A percentile compares a stretch with the other conserved stretches of the same genome.
Evolutionary conservation across 2,113 vertebrate species (phyloP).

Genomic region (Cynocephalus volans): DNA sequence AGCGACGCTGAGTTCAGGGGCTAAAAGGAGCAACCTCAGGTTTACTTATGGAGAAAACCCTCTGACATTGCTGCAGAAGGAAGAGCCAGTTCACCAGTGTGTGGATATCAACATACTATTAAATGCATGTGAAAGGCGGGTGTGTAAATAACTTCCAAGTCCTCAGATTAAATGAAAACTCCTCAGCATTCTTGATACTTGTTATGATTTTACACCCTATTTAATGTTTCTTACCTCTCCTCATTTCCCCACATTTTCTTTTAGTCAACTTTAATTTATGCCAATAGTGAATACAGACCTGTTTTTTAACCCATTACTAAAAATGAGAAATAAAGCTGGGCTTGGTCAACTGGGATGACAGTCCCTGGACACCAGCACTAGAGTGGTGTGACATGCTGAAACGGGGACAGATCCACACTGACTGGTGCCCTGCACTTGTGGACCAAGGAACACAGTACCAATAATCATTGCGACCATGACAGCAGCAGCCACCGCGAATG

Average conservation of each 20-base stretch:
- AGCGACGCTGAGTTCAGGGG: neutral
- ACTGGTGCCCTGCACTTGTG: fast-evolving
- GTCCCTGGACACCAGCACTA: neutral
- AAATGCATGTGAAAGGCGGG: fast-evolving
- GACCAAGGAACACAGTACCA: fast-evolving
- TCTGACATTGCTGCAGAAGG: neutral
- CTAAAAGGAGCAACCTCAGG: neutral
- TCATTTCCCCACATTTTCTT: neutral
- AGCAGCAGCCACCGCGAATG: no score
- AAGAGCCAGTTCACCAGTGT: neutral
- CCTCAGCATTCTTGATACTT: fast-evolving
- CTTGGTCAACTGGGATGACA: fast-evolving
- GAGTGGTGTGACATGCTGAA: no score
- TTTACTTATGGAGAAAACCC: neutral
- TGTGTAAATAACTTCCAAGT: neutral
- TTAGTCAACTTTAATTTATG: neutral
- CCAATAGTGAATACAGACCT: neutral
- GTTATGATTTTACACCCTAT: neutral
- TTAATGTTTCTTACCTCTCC: neutral
- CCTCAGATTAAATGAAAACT: neutral
- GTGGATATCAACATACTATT: neutral
- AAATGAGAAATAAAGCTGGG: neutral
- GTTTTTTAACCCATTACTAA: neutral
- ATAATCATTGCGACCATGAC: fast-evolving
- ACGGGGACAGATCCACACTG: fast-evolving